Evolutionary conservation across 2,797 vertebrate genomes (phyloP), one percentile per base, ranked within the genome.

Genomic region (Etheostoma nigrum): DNA sequence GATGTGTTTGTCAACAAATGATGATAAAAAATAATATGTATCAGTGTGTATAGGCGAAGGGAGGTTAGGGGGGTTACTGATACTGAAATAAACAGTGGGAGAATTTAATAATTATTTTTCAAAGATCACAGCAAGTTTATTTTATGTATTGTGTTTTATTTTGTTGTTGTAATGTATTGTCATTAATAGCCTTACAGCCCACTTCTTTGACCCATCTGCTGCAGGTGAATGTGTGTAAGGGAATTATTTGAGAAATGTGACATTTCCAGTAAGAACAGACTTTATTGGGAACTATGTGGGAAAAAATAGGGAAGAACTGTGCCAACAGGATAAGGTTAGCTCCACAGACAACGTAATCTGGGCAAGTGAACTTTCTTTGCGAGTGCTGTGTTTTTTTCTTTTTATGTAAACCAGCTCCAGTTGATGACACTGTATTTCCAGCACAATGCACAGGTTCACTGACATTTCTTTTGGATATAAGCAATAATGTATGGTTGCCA

Each of bases 1-100:
- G 95, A 95, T 90, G 30, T 90, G 88, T 93, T 89, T 95, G 94
- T 95, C 95, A 94, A 90, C 83, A 91, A 93, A 93, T 72, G 25
- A 66, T 63, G 14, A n/a, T 27, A 14, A 42, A 52, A 55, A 19
- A 23, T 8, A 49, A 25, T 19, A 19, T 49, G n/a, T 63, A 18
- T 73, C n/a, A 40, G 36, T 66, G 12, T 27, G 1, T 52, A 25
- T 42, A 47, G 27, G 18, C 44, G 21, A 49, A 45, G 10, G 30
- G 33, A 66, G 15, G 9, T 7, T 19, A 4, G 7, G 16, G 6
- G 25, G 23, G 33, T 44, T 13, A 70, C 18, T 47, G 18, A 19
- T 52, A 57, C 15, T 40, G 8, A 13, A 51, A 58, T 25, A 21
- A 61, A 62, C 40, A 40, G 53, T 11, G 5, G 2, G 7, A 40